A percentile compares a stretch with the other conserved stretches of the same genome.
These are phyloP conservation scores for Enteromius mattozi DNA, from an alignment of 2,797 vertebrate genomes.

Conservation along the genomic window DNA sequence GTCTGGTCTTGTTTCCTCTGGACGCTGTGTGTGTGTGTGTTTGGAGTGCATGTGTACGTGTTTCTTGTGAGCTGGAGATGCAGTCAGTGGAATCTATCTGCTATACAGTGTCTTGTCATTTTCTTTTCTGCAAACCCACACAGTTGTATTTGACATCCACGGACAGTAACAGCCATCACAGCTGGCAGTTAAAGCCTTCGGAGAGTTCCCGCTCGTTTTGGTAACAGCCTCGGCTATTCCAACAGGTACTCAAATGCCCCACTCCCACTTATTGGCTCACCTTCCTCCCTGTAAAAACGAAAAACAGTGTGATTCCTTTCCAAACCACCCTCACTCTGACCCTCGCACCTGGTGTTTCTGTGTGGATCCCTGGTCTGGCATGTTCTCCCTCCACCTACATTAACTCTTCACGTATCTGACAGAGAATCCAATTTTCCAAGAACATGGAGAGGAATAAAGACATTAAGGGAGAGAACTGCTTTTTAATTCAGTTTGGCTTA, in stretches of 20 bases:
- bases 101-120: constrained; percentile 85
- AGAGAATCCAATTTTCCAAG: constrained; percentile 1
- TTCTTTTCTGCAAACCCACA: constrained; percentile 84
- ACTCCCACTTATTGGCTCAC: constrained; percentile 66
- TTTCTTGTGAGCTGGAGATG: constrained; percentile 63
- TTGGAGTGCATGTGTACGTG: constrained; percentile 67
- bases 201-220: constrained; percentile 93
- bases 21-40: background rate
- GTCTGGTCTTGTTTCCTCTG: background rate
- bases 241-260: constrained; percentile 91
- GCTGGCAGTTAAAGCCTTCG: constrained; percentile 97
- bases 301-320: constrained; percentile 1
- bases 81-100: constrained; percentile 80
- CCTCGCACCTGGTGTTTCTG: constrained; percentile 19
- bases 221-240: constrained; percentile 88
- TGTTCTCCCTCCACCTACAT: constrained; percentile 23
- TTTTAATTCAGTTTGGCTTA: constrained; percentile 28
- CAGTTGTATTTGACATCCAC: constrained; percentile 96
- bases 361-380: constrained; percentile 22
- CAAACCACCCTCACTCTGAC: constrained; percentile 12
- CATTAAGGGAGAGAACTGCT: constrained; percentile 14
- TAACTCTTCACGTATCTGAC: background rate
- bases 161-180: constrained; percentile 92
- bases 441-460: constrained; percentile 1
- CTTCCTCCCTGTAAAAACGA: constrained; percentile 30